phyloP scores from a whole-genome alignment of 2,888 invertebrate genomes.

The Lordiphosa andalusiaca region DNA sequence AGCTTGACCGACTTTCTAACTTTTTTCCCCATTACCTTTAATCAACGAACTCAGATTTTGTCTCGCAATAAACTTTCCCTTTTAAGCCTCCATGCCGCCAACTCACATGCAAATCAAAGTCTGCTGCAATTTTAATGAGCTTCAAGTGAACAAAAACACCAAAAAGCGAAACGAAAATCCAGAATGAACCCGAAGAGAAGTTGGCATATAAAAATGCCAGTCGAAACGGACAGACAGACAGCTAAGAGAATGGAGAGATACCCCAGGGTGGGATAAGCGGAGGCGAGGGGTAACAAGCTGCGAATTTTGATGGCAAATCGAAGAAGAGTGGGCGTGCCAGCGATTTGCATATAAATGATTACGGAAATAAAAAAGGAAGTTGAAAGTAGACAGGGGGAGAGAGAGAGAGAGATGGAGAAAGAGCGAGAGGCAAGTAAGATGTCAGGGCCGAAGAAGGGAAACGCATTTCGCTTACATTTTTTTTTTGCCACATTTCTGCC shows the following conservation, averaged over 20 bases:
- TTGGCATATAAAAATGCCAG: background rate
- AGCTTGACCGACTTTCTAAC: no score
- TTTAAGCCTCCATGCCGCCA: conserved; percentile 23
- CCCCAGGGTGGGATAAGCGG: background rate
- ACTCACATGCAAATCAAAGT: conserved; percentile 65
- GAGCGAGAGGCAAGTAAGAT: conserved; percentile 50
- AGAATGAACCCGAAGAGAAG: background rate
- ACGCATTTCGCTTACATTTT: conserved; percentile 62
- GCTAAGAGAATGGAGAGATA: no score
- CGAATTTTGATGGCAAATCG: conserved; percentile 65
- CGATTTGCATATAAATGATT: conserved; percentile 75
- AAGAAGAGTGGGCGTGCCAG: conserved; percentile 47
- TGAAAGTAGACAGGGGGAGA: conserved; percentile 59
- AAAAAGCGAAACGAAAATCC: background rate
- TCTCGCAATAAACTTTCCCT: conserved; percentile 29
- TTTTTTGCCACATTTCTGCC: conserved; percentile 60
- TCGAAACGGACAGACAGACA: background rate
- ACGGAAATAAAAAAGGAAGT: conserved; percentile 76
- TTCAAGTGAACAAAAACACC: conserved; percentile 2
- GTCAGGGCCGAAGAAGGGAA: conserved; percentile 30
- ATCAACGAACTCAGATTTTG: no score
- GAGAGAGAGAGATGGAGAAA: conserved; percentile 13
- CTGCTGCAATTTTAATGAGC: conserved; percentile 73
- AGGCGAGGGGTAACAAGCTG: background rate
- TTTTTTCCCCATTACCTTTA: no score